These are phyloP conservation scores for Drosophila bunnanda DNA, from an alignment of 2,888 invertebrate species.

Conservation along the genomic window DNA sequence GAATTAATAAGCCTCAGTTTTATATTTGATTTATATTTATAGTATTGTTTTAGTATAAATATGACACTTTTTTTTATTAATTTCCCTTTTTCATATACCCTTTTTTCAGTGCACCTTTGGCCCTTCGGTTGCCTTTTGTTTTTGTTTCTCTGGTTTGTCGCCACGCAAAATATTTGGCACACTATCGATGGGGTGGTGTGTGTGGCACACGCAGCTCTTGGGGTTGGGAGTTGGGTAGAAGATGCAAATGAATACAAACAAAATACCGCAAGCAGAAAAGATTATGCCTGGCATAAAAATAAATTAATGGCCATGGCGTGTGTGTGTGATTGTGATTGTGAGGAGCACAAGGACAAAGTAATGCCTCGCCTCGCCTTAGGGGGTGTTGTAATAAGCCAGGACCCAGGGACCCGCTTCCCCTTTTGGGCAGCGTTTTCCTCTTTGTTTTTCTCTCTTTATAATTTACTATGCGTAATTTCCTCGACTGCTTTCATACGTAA, in stretches of 20 bases:
- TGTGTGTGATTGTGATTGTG: conserved; percentile 34
- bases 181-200: conserved; percentile 38
- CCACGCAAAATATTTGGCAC: conserved; percentile 44
- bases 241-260: conserved; percentile 45
- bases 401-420: conserved; percentile 18
- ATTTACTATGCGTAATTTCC: conserved; percentile 71
- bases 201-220: conserved; percentile 5
- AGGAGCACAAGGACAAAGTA: conserved; percentile 64
- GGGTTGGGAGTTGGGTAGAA: conserved; percentile 3
- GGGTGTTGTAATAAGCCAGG: conserved; percentile 62
- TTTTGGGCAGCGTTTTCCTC: conserved; percentile 21
- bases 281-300: conserved; percentile 74
- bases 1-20: background rate
- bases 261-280: conserved; percentile 51
- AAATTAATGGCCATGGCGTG: conserved; percentile 71
- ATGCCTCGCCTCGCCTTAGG: conserved; percentile 57
- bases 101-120: conserved; percentile 10
- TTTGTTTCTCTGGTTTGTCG: conserved; percentile 46
- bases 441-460: conserved; percentile 50
- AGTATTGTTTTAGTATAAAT: background rate
- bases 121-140: conserved; percentile 12
- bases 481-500: conserved; percentile 61
- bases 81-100: background rate
- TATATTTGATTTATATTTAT: background rate
- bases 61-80: background rate